Evolutionary conservation across 2,888 invertebrate genomes (phyloP).

Genomic region (Athalia cordata): DNA sequence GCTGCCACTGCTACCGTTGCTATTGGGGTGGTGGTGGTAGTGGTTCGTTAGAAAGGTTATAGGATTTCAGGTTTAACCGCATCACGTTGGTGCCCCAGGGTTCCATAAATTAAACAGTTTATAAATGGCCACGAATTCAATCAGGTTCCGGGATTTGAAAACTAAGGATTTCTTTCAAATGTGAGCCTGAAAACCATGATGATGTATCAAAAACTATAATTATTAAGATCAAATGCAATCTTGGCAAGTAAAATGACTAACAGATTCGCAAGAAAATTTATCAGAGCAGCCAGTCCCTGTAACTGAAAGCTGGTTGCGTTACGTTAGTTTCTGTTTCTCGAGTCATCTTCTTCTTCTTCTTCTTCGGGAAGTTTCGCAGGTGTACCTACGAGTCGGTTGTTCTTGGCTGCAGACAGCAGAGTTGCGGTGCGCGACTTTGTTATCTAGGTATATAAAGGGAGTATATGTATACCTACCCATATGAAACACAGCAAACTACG

Average conservation of each 20-base stretch:
- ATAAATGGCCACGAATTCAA: not conserved
- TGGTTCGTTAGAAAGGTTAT: slow-evolving; percentile 33
- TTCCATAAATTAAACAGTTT: slow-evolving; percentile 1
- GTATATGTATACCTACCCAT: too few species aligned
- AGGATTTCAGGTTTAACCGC: not conserved
- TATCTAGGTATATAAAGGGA: too few species aligned
- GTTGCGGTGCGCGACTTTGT: slow-evolving; percentile 11
- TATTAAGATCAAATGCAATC: too few species aligned
- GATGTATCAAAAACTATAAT: too few species aligned
- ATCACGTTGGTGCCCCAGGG: not conserved
- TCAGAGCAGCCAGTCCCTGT: not conserved
- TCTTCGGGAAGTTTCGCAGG: slow-evolving; percentile 18
- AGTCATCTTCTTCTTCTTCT: slow-evolving; percentile 8
- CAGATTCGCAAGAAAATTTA: not conserved
- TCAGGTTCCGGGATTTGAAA: too few species aligned
- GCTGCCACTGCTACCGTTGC: too few species aligned
- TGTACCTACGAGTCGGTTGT: slow-evolving; percentile 25
- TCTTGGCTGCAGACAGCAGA: slow-evolving; percentile 22
- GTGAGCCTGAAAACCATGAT: too few species aligned
- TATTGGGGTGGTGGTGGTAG: too few species aligned
- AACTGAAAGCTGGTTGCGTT: not conserved
- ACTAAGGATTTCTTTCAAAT: too few species aligned
- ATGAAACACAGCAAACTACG: slow-evolving; percentile 30
- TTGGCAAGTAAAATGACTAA: too few species aligned
- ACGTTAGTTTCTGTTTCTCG: slow-evolving; percentile 18